A percentile compares a stretch with the other conserved stretches of the same genome.
These are phyloP conservation scores for Isaurus tuberculatus DNA, from an alignment of 92 coral and sea anemone species.

Conservation along the genomic window DNA sequence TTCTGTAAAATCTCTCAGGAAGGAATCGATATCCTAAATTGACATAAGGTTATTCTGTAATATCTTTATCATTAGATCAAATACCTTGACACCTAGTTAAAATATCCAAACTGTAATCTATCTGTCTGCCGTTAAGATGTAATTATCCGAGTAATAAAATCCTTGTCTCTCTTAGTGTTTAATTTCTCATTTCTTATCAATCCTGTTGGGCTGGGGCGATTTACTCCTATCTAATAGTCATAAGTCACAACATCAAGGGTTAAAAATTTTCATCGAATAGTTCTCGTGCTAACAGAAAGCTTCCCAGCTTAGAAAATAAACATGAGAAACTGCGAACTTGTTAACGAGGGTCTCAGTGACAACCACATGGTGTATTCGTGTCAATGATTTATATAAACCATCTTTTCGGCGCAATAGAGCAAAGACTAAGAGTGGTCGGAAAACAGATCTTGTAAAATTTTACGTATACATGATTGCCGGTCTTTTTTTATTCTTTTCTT, in stretches of 20 bases:
- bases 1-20: constrained; percentile 41
- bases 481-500: not conserved
- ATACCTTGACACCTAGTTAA: constrained; percentile 53
- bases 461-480: not conserved
- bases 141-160: constrained; percentile 28
- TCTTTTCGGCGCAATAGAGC: not conserved
- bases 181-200: constrained; percentile 9
- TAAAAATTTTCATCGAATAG: not conserved
- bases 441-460: not conserved
- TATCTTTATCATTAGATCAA: constrained; percentile 35
- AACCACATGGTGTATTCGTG: not conserved
- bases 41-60: constrained; percentile 19
- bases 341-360: not conserved
- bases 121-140: constrained; percentile 40
- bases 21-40: constrained; percentile 40
- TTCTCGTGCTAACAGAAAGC: not conserved
- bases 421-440: too few relatives aligned
- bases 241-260: constrained; percentile 6
- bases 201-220: not conserved
- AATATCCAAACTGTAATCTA: constrained; percentile 48
- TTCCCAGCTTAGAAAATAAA: not conserved
- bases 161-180: constrained; percentile 6
- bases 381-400: not conserved
- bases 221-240: not conserved
- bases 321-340: not conserved